phyloP scores from a whole-genome alignment of 2,113 vertebrate species.

The Eidolon helvum region DNA sequence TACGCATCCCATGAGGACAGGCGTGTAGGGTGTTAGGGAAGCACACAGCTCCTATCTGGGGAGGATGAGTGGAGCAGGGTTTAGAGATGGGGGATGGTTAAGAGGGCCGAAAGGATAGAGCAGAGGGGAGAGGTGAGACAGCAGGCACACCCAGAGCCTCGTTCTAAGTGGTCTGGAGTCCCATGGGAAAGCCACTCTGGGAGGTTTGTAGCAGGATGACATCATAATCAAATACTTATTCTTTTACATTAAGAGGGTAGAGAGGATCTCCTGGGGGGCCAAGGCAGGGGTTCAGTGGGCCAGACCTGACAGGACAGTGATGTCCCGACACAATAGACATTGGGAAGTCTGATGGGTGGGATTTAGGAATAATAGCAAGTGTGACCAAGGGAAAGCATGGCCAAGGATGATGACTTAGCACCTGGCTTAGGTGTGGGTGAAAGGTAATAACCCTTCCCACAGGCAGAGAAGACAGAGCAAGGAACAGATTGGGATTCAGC shows the following conservation, averaged over 20 bases:
- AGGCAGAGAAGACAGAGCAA: background rate
- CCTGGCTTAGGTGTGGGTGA: background rate
- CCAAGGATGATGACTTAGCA: background rate
- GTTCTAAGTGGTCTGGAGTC: background rate
- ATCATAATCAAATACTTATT: background rate
- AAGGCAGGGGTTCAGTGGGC: background rate
- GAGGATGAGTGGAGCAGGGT: background rate
- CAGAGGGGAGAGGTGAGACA: background rate
- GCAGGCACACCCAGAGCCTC: background rate
- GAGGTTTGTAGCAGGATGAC: background rate
- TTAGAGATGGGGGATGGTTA: no score
- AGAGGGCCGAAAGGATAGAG: no score
- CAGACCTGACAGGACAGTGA: background rate
- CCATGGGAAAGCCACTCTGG: background rate
- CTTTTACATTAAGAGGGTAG: background rate
- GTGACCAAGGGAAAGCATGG: background rate
- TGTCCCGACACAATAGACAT: background rate
- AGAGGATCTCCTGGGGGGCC: background rate
- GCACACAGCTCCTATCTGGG: rapidly evolving
- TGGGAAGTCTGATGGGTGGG: background rate
- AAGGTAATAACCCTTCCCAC: rapidly evolving
- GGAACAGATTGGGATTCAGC: background rate
- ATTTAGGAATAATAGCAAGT: no score
- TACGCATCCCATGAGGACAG: background rate
- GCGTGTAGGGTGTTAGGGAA: background rate